phyloP scores from a whole-genome alignment of 2,888 invertebrate species.

The Notocelia uddmanniana region DNA sequence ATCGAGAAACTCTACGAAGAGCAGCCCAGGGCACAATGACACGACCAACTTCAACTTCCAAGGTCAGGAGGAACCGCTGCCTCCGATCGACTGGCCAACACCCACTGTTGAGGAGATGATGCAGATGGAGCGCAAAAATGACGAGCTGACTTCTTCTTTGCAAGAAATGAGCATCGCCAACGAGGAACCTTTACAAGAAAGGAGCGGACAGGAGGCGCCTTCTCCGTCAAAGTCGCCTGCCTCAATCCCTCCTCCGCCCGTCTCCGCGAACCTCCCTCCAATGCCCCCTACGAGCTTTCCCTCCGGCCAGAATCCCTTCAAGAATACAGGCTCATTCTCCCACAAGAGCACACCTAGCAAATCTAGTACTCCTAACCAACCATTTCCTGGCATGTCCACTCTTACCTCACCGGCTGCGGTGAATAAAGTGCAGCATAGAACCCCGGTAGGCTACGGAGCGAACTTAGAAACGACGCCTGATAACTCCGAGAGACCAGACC shows the following conservation, averaged over 20 bases:
- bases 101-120: slow-evolving; percentile 30
- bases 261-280: slow-evolving; percentile 44
- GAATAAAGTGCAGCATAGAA: slow-evolving; percentile 69
- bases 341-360: slow-evolving; percentile 74
- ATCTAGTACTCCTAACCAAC: slow-evolving; percentile 60
- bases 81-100: slow-evolving; percentile 55
- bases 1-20: slow-evolving; percentile 82
- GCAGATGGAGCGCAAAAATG: slow-evolving; percentile 59
- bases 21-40: slow-evolving; percentile 76
- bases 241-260: slow-evolving; percentile 25
- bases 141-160: slow-evolving; percentile 69
- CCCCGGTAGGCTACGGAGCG: slow-evolving; percentile 78
- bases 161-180: slow-evolving; percentile 73
- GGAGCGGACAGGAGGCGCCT: slow-evolving; percentile 51
- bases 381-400: slow-evolving; percentile 64
- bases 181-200: slow-evolving; percentile 52
- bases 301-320: slow-evolving; percentile 74
- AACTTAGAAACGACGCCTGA: slow-evolving; percentile 89
- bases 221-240: slow-evolving; percentile 37
- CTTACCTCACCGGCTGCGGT: slow-evolving; percentile 73
- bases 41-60: slow-evolving; percentile 76
- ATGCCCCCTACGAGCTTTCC: slow-evolving; percentile 62
- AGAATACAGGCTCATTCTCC: slow-evolving; percentile 77
- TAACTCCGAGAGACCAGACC: slow-evolving; percentile 88
- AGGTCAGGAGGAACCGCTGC: slow-evolving; percentile 63